Conservation (phyloP, 2,797 vertebrate genomes). For the Mormyrops boulengeri region DNA sequence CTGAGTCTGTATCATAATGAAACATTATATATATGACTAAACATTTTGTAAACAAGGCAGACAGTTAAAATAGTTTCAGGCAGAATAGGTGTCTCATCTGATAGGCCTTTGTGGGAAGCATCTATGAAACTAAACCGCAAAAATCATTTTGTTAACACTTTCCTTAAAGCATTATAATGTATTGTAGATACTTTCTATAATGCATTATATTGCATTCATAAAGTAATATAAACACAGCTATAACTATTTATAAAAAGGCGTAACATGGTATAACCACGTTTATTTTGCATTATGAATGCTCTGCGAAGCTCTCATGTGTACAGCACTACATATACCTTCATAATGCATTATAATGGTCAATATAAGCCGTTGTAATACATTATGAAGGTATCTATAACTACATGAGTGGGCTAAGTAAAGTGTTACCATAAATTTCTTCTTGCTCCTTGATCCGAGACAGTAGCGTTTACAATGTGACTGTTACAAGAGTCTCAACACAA, state of each 20-base stretch:
- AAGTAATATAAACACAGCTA: background rate
- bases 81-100: background rate
- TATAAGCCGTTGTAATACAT: background rate
- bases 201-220: background rate
- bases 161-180: background rate
- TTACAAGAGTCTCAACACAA: background rate
- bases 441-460: background rate
- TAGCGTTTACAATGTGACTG: background rate
- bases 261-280: background rate
- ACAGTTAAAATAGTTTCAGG: background rate
- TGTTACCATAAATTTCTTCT: background rate
- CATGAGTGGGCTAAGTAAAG: background rate
- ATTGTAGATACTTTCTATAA: background rate
- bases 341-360: background rate
- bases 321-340: background rate
- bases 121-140: background rate
- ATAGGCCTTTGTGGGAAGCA: background rate
- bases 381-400: background rate
- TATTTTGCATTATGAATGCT: background rate
- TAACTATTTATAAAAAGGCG: background rate
- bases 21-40: background rate
- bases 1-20: background rate
- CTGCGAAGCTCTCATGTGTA: background rate
- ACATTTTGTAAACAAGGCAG: background rate
- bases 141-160: background rate